Base-by-base conservation (phyloP, 2,888 invertebrate genomes). In the Drosophila borborema region DNA sequence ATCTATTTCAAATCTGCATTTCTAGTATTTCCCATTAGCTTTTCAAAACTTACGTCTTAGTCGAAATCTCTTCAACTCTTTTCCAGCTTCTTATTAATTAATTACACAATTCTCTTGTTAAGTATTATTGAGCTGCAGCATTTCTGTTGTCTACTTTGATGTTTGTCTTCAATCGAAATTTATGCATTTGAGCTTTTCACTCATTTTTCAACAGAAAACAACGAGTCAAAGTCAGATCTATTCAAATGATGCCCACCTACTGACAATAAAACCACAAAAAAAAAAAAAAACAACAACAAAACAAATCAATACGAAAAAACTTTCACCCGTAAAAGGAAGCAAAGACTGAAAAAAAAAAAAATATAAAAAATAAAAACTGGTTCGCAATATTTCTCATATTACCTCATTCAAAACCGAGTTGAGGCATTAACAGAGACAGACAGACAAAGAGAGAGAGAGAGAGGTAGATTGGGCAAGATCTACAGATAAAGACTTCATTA, bases 361-460 rank as follows among this genome's bases (percentile, higher is more conserved):
- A 28, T 28, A 28, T 28, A 28, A 28, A 34, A 49, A 51, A 51
- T 51, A 34, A 51, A 51, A 84, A 84, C 84, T 82, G 82, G 86
- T 86, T 80, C 72, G 87, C 82, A 86, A 83, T 69, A 78, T 77
- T 73, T 77, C 69, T 77, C 58, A 48, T 84, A 86, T 84, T 84
- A 84, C 84, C 84, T 86, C 84, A 48, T 69, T 53, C 58, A 64
- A 53, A 51, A 31, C 12, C 31, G 28, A 55, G 40, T 31, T 18
- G 55, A 31, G 55, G 31, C 40, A 28, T 18, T 5, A 31, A 0
- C 18, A 9, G 18, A 40, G 38, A 10, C n/a, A 16, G 34, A 9
- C 14, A 45, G 16, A 6, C 20, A 16, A 2, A 18, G n/a, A 18
- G 8, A 8, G 14, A 20, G 31, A 41, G 18, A 18, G 12, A 34